Conservation (phyloP, 2,113 vertebrate species). For the Gnathonemus longibarbis region DNA sequence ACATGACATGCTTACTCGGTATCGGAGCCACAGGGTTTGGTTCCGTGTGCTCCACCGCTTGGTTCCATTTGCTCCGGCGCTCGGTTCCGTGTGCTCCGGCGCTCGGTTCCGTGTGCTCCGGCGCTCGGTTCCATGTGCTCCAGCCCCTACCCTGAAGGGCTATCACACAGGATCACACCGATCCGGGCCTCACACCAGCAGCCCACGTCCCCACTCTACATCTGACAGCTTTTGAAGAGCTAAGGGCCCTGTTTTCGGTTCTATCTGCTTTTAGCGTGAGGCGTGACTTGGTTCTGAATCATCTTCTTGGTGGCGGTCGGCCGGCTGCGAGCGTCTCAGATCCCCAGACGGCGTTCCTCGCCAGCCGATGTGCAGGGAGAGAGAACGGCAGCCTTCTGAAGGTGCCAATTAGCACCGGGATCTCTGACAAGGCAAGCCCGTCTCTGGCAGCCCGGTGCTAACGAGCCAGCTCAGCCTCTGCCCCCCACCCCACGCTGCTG, state of each 20-base stretch:
- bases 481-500: background rate
- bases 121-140: background rate
- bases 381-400: background rate
- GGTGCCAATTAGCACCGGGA: conserved; percentile 18
- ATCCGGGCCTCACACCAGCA: background rate
- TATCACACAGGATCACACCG: background rate
- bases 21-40: background rate
- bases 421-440: background rate
- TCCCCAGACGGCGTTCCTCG: background rate
- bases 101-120: too few species aligned
- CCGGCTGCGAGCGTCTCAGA: background rate
- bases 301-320: background rate
- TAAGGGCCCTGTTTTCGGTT: background rate
- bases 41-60: too few species aligned
- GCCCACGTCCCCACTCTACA: background rate
- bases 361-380: background rate
- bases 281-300: background rate
- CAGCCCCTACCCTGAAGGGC: background rate
- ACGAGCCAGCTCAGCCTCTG: background rate
- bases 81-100: background rate
- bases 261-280: background rate
- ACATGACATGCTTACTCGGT: background rate
- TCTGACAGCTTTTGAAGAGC: background rate
- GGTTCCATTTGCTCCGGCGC: too few species aligned
- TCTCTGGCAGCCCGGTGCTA: background rate